Evolutionary conservation across 2,797 vertebrate species (phyloP), one percentile per base, ranked within the genome.

Genomic region (Protonibea diacanthus): DNA sequence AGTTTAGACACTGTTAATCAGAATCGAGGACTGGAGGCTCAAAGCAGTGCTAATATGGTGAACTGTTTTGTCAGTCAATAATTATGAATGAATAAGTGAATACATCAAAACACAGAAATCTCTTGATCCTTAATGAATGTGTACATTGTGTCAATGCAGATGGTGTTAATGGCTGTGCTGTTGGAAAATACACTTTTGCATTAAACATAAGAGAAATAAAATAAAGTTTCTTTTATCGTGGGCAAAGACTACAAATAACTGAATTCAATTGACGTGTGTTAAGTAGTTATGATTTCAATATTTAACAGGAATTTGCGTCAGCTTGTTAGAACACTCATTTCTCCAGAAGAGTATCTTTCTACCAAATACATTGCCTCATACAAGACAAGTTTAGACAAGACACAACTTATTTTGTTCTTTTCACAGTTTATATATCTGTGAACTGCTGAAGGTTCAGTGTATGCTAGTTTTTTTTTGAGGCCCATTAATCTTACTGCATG

Each of bases 151-250:
- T 67, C 7, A 73, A 20, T 69, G 55, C 21, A 64, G 61, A 20
- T 45, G 21, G 15, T 64, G 48, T 63, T 48, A 17, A 53, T 15
- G 74, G 40, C 52, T 33, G 9, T 76, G 29, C 40, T 81, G 63
- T 48, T 64, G 27, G 33, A 53, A 67, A 74, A 77, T 27, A 62
- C 4, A 23, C 17, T 71, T 53, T 61, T 53, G 6, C n/a, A 52
- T 73, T 4, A 72, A 64, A 69, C 33, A 74, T 17, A 48, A 15
- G 33, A 62, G 12, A 40, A 52, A 55, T 27, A 60, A 56, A 78
- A 79, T 63, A 71, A 81, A 74, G 44, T 29, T 63, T 1, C n/a
- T 69, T 77, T 76, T 21, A 6, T 74, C 12, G 52, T 29, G 25
- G 45, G 18, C 0, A 2, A 40, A 57, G 58, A 49, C 15, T 40